These are phyloP conservation scores for Epinephelus lanceolatus DNA, from an alignment of 2,113 vertebrate genomes.

Conservation along the genomic window DNA sequence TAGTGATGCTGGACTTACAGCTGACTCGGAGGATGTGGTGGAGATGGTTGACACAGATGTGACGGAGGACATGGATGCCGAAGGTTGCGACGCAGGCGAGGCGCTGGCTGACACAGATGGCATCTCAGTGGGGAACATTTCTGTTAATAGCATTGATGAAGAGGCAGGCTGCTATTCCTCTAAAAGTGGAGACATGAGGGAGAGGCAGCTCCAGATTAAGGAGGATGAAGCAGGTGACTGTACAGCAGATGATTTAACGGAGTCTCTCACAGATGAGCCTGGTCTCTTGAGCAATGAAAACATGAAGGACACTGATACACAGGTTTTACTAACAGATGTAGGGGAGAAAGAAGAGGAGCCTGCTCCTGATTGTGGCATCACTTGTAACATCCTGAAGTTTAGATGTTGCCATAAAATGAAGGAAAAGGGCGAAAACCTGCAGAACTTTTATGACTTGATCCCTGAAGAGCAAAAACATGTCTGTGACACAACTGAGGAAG, in stretches of 20 bases:
- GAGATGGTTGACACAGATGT: conserved; percentile 67
- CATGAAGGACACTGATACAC: conserved; percentile 1
- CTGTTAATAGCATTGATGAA: conserved; percentile 67
- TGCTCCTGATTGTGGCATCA: conserved; percentile 53
- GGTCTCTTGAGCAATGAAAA: conserved; percentile 26
- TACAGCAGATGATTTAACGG: conserved; percentile 52
- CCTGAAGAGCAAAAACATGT: conserved; percentile 32
- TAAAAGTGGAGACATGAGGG: neutral
- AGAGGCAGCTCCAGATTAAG: conserved; percentile 45
- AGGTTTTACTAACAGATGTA: conserved; percentile 35
- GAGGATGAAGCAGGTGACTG: conserved; percentile 31
- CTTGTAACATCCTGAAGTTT: conserved; percentile 58
- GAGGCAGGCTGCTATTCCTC: conserved; percentile 28
- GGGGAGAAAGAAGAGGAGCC: conserved; percentile 53
- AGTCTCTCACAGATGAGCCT: conserved; percentile 55
- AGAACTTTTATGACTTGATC: conserved; percentile 45
- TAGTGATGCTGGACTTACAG: conserved; percentile 66
- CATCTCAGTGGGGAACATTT: conserved; percentile 74
- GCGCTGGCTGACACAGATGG: conserved; percentile 78
- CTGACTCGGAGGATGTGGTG: conserved; percentile 56
- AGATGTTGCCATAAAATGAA: conserved; percentile 49
- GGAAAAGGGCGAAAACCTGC: conserved; percentile 39
- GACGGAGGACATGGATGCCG: conserved; percentile 70
- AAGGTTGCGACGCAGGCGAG: conserved; percentile 76
- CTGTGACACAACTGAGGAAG: conserved; percentile 20